Base-by-base conservation (phyloP, 2,113 vertebrate species). In the Ranitomeya imitator region DNA sequence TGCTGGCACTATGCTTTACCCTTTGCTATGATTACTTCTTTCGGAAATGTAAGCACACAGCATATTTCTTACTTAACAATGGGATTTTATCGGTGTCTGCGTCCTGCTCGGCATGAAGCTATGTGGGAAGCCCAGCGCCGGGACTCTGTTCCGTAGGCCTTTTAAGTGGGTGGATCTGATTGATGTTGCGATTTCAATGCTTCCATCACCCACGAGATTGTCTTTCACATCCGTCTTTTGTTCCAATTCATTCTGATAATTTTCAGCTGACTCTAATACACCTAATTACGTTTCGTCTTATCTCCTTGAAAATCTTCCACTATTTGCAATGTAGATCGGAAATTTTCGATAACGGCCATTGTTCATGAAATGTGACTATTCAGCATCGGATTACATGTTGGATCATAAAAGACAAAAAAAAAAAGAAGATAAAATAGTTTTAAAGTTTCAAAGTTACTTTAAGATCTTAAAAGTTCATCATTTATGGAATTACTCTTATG, bases 141-240 rank as follows among this genome's bases (percentile, higher is more conserved):
- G 51, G 81, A 83, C 81, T 83, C 80, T 6, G 7, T 69, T 65
- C 81, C 81, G 81, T 51, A 71, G 51, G 82, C 65, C 63, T 69
- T 69, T 84, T 84, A 84, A 71, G 82, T 84, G 65, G 82, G 82
- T 71, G 37, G 82, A 83, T 83, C 18, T 83, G 80, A 84, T 84
- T 84, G 82, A 84, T 84, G 82, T 69, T 54, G 82, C 26, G 82
- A 84, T 84, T 84, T 84, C 82, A 26, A 51, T n/a, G 37, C 63
- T 69, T 69, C 82, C n/a, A 59, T 85, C 83, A 85, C 83, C 83
- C 67, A 60, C 83, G 52, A 60, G 83, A 85, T 59, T 59, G 51
- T 57, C 51, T 73, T 85, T 19, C 83, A 59, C 60, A 85, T 54
- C 37, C 21, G n/a, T 74, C 83, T 74, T 85, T 85, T 74, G 83